Percentiles rank a stretch among this genome's conserved stretches.
These are phyloP conservation scores for Synergus umbraculus DNA, from an alignment of 2,888 invertebrate species.

Conservation along the genomic window DNA sequence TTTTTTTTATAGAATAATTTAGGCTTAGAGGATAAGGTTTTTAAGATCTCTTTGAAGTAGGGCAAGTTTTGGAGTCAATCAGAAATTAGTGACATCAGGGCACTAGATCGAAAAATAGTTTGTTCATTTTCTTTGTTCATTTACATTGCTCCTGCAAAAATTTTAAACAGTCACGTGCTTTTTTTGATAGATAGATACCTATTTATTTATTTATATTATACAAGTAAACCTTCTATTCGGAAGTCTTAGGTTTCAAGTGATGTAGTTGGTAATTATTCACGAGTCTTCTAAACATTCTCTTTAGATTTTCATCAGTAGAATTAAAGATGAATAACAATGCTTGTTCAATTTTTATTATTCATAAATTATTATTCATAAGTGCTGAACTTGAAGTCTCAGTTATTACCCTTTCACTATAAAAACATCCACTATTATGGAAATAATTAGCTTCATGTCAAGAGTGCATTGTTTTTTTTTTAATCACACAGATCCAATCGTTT, in stretches of 20 bases:
- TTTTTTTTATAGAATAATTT: too few relatives aligned
- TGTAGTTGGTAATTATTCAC: neutral
- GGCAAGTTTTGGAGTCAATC: too few relatives aligned
- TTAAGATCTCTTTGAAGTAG: too few relatives aligned
- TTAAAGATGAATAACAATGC: neutral
- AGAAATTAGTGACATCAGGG: too few relatives aligned
- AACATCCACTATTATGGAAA: neutral
- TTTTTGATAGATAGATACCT: neutral
- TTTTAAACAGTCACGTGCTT: neutral
- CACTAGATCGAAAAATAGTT: neutral
- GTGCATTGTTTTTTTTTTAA: neutral
- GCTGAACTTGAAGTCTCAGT: neutral
- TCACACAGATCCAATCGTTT: neutral
- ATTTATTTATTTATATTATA: neutral
- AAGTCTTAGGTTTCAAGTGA: neutral
- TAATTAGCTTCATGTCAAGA: constrained; percentile 30
- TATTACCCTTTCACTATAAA: constrained; percentile 3
- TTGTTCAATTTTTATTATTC: constrained; percentile 14
- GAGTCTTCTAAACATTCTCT: neutral
- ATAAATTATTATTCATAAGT: constrained; percentile 2
- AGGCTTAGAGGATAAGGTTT: too few relatives aligned
- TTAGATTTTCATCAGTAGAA: neutral
- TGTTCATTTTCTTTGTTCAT: neutral
- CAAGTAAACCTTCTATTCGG: neutral
- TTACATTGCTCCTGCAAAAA: neutral